phyloP scores from a whole-genome alignment of 2,888 invertebrate species.

The Cephus runcator region DNA sequence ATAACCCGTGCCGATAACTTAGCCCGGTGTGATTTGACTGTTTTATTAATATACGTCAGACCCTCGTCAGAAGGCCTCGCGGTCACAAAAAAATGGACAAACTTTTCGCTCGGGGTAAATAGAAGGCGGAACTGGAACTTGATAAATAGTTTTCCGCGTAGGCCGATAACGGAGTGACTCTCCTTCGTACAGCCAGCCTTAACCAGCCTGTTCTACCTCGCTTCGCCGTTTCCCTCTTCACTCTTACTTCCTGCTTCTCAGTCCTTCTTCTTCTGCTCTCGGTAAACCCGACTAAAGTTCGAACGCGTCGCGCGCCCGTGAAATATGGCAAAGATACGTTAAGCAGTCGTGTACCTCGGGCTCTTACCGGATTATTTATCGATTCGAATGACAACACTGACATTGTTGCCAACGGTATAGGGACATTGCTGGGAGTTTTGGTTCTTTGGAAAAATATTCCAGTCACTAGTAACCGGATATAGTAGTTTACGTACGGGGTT shows the following conservation, averaged over 20 bases:
- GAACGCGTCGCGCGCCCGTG: neutral
- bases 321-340: neutral
- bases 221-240: conserved; percentile 2
- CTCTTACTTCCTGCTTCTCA: neutral
- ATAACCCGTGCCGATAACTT: conserved; percentile 9
- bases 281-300: neutral
- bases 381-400: neutral
- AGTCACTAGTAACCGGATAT: neutral
- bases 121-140: conserved; percentile 15
- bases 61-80: conserved; percentile 10
- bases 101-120: conserved; percentile 13
- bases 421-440: conserved; percentile 4
- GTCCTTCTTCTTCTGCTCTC: neutral
- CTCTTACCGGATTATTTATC: neutral
- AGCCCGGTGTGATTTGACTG: conserved; percentile 15
- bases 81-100: conserved; percentile 15
- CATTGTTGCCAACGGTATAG: neutral
- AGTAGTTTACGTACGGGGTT: neutral
- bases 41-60: conserved; percentile 22
- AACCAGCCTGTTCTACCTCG: conserved; percentile 8
- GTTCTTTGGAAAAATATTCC: neutral
- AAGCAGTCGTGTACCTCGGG: neutral
- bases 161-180: neutral
- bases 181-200: neutral
- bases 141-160: conserved; percentile 13